Conservation (phyloP, 2,797 vertebrate genomes). For the Brachymystax lenok region DNA sequence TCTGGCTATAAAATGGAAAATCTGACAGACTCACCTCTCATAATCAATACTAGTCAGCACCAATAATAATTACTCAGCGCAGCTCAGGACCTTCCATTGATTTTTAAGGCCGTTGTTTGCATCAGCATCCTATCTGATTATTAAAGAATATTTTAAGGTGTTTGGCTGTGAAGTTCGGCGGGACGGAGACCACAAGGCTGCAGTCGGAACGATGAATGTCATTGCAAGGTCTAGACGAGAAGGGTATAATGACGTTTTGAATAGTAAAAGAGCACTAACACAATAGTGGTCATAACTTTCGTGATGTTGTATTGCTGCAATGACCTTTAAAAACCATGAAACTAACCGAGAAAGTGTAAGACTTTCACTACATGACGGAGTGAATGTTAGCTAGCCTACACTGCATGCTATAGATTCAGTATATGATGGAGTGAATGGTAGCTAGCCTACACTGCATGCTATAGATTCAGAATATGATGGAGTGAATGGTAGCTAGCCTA, state of each 20-base stretch:
- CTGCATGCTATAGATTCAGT: neutral
- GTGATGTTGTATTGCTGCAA: slow-evolving; percentile 30
- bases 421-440: no score
- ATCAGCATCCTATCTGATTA: slow-evolving; percentile 79
- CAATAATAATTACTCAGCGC: slow-evolving; percentile 73
- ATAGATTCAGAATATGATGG: no score
- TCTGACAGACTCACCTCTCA: slow-evolving; percentile 52
- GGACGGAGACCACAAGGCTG: slow-evolving; percentile 46
- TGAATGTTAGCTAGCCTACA: neutral
- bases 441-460: no score
- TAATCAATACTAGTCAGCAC: slow-evolving; percentile 82
- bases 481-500: no score
- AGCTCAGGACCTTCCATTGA: slow-evolving; percentile 74
- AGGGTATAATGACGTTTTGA: slow-evolving; percentile 53
- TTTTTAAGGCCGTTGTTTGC: slow-evolving; percentile 75
- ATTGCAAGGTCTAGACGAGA: slow-evolving; percentile 66
- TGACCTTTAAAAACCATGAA: slow-evolving; percentile 15
- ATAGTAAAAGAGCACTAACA: neutral
- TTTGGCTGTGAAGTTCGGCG: slow-evolving; percentile 63
- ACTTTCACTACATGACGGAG: neutral
- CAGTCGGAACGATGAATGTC: slow-evolving; percentile 71
- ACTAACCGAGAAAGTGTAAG: neutral
- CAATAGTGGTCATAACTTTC: slow-evolving; percentile 46
- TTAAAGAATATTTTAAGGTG: slow-evolving; percentile 71
- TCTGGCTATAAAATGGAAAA: slow-evolving; percentile 63